Conservation (phyloP, 2,888 invertebrate genomes). For the Celastrina argiolus region DNA sequence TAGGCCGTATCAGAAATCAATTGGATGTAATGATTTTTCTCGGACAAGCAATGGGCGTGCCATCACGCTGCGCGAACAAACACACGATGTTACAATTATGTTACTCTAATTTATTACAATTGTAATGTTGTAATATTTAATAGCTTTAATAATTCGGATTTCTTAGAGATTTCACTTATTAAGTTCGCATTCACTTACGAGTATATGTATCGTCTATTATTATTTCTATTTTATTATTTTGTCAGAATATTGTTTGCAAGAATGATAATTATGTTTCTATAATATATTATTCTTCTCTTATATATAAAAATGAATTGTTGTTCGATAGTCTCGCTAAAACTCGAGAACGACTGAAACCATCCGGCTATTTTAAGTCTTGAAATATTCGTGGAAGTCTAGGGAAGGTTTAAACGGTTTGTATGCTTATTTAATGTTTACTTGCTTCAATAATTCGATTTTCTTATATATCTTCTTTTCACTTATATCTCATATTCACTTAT, state of each 20-base stretch:
- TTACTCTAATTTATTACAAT: conserved; percentile 15
- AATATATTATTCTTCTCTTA: no score
- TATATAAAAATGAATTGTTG: no score
- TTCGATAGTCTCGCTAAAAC: no score
- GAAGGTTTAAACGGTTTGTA: no score
- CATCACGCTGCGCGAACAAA: conserved; percentile 26
- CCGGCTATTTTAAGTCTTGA: no score
- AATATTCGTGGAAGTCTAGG: no score
- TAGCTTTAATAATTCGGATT: neutral
- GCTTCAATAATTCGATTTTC: neutral
- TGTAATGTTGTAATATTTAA: neutral
- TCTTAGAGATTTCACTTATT: neutral
- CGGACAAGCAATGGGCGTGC: conserved; percentile 26
- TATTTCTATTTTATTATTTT: no score
- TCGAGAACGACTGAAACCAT: no score
- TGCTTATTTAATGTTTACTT: neutral
- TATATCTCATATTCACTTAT: neutral
- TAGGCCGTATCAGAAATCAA: neutral
- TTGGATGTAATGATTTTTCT: conserved; percentile 10
- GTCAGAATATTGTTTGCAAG: neutral
- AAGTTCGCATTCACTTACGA: no score
- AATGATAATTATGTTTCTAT: no score
- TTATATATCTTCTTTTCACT: neutral
- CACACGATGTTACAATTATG: conserved; percentile 8
- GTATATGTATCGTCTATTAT: no score